phyloP scores from a whole-genome alignment of 2,888 invertebrate species.

The Cheilosia variabilis region DNA sequence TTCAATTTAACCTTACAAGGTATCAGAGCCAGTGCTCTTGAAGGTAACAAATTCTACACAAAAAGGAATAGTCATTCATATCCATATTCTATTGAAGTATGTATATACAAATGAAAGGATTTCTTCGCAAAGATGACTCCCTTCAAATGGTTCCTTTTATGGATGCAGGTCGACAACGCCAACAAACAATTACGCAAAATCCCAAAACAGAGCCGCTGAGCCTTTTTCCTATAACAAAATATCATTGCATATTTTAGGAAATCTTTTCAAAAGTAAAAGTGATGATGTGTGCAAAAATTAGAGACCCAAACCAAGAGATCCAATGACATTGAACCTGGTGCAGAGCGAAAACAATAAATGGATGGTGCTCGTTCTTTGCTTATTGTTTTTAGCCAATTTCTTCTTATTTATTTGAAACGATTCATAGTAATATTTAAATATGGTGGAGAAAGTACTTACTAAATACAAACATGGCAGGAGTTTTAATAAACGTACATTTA shows the following conservation, averaged over 20 bases:
- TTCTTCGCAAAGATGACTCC: no score
- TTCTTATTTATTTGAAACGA: constrained; percentile 40
- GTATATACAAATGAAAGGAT: no score
- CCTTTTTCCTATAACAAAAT: no score
- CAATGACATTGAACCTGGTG: constrained; percentile 11
- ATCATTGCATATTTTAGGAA: background rate
- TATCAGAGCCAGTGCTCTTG: no score
- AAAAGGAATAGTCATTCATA: no score
- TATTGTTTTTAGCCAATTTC: constrained; percentile 16
- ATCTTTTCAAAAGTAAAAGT: background rate
- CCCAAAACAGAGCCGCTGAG: no score
- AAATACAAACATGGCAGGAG: constrained; percentile 66
- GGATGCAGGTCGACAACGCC: no score
- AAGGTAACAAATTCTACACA: no score
- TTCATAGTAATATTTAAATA: constrained; percentile 7
- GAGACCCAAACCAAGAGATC: constrained; percentile 30
- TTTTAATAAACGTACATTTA: constrained; percentile 51
- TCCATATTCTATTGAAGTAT: no score
- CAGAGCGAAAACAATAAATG: constrained; percentile 26
- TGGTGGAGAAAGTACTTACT: constrained; percentile 22
- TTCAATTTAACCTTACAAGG: no score
- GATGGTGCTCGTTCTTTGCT: constrained; percentile 41
- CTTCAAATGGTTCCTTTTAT: no score
- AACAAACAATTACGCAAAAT: no score
- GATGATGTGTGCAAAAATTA: background rate